These are phyloP conservation scores for Pseudochirops corinnae DNA, from an alignment of 2,797 vertebrate species.

Conservation along the genomic window DNA sequence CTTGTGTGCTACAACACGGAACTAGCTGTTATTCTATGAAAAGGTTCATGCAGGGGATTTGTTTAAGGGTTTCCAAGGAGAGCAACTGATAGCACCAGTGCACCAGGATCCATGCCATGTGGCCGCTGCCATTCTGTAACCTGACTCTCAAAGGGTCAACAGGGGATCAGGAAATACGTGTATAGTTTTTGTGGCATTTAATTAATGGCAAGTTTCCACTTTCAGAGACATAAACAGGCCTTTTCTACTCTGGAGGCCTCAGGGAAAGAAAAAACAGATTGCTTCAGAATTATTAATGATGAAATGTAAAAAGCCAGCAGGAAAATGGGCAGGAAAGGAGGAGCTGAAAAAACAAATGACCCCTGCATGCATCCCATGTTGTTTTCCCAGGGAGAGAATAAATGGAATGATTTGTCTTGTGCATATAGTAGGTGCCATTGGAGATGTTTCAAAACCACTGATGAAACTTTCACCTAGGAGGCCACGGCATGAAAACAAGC, in stretches of 20 bases:
- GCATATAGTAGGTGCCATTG: conserved; percentile 8
- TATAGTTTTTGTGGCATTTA: conserved; percentile 37
- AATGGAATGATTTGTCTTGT: neutral
- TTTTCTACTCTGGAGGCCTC: neutral
- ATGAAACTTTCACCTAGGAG: neutral
- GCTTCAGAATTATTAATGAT: conserved; percentile 47
- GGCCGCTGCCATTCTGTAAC: conserved; percentile 48
- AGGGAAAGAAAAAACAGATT: conserved; percentile 51
- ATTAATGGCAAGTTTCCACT: conserved; percentile 56
- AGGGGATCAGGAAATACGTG: conserved; percentile 27
- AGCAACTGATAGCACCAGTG: conserved; percentile 36
- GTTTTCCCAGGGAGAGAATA: neutral
- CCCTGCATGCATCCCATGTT: neutral
- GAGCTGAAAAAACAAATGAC: conserved; percentile 48
- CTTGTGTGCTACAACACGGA: neutral
- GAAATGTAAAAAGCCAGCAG: conserved; percentile 54
- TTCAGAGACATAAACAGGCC: conserved; percentile 2
- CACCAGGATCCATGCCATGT: conserved; percentile 3
- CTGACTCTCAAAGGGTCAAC: conserved; percentile 19
- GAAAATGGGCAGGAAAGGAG: conserved; percentile 23
- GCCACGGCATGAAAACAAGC: neutral
- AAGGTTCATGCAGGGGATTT: neutral
- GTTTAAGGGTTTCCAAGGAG: conserved; percentile 49
- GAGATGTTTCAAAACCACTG: conserved; percentile 9
- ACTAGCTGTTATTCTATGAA: neutral